Evolutionary conservation across 2,113 vertebrate genomes (phyloP).

Genomic region (Alligator sinensis): DNA sequence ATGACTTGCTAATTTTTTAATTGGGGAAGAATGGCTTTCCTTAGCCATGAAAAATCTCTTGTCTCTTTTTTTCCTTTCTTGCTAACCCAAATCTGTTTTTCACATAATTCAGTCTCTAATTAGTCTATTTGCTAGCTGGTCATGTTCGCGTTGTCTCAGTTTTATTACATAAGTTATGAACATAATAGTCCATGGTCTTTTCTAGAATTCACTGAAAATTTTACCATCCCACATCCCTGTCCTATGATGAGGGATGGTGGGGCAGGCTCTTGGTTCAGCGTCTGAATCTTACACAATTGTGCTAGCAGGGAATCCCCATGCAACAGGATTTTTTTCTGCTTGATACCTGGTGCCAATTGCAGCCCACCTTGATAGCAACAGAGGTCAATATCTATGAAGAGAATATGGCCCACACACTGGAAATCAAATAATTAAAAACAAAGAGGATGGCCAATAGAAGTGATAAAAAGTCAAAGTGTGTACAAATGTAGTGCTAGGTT

Average conservation of each 20-base stretch:
- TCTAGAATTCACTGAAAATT: not conserved
- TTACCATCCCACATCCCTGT: not conserved
- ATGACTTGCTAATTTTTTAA: not conserved
- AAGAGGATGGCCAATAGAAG: not conserved
- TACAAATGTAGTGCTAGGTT: not conserved
- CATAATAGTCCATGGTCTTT: not conserved
- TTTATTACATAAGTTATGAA: not conserved
- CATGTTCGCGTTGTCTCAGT: not conserved
- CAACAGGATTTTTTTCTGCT: not conserved
- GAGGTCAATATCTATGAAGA: accelerated
- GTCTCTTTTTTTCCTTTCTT: not conserved
- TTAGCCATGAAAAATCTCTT: not conserved
- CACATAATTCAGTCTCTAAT: not conserved
- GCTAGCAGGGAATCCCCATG: not conserved
- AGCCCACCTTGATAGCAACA: not conserved
- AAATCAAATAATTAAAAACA: not conserved
- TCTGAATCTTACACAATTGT: not conserved
- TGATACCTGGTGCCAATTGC: not conserved
- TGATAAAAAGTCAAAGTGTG: not conserved
- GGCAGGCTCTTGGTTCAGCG: too few species aligned
- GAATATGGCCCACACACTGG: not conserved
- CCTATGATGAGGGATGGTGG: not conserved
- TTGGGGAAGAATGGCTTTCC: not conserved
- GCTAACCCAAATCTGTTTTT: not conserved
- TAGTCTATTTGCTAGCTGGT: not conserved